These are phyloP conservation scores for Pseudopipra pipra DNA, from an alignment of 2,113 vertebrate species.

Conservation along the genomic window DNA sequence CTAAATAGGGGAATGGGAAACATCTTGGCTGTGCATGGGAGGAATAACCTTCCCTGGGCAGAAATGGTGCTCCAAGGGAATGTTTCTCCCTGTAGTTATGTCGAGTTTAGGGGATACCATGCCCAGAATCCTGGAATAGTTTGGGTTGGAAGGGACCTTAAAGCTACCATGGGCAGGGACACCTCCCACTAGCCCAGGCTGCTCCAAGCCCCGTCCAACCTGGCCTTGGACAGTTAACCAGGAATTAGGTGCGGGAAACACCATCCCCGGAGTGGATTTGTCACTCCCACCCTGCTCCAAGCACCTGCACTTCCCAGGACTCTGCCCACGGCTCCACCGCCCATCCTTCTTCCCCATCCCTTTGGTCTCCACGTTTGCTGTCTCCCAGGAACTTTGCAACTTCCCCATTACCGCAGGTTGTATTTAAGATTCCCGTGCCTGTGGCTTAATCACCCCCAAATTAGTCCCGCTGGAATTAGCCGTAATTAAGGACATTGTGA, in stretches of 20 bases:
- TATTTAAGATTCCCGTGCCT: slow-evolving; percentile 73
- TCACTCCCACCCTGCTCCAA: neutral
- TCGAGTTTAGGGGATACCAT: rapidly evolving
- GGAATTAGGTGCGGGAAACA: neutral
- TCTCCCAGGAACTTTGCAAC: slow-evolving; percentile 58
- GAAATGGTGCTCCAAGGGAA: neutral
- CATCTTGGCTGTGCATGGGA: neutral
- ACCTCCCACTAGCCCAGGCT: neutral
- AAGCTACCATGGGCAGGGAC: neutral
- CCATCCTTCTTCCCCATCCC: neutral
- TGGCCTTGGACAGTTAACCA: neutral
- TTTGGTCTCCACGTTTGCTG: rapidly evolving
- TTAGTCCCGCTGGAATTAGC: slow-evolving; percentile 78
- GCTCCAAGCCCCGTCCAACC: neutral
- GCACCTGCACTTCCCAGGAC: neutral
- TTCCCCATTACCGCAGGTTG: slow-evolving; percentile 68
- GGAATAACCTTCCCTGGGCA: neutral
- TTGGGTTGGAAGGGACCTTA: neutral
- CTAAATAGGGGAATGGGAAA: neutral
- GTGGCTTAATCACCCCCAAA: slow-evolving; percentile 75
- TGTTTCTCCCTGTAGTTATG: rapidly evolving
- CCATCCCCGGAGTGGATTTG: neutral
- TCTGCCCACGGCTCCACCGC: rapidly evolving
- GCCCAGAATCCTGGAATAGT: too few relatives aligned
- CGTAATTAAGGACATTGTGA: slow-evolving; percentile 81